Base-by-base conservation (phyloP, 2,113 vertebrate species). In the Seriola dumerili region DNA sequence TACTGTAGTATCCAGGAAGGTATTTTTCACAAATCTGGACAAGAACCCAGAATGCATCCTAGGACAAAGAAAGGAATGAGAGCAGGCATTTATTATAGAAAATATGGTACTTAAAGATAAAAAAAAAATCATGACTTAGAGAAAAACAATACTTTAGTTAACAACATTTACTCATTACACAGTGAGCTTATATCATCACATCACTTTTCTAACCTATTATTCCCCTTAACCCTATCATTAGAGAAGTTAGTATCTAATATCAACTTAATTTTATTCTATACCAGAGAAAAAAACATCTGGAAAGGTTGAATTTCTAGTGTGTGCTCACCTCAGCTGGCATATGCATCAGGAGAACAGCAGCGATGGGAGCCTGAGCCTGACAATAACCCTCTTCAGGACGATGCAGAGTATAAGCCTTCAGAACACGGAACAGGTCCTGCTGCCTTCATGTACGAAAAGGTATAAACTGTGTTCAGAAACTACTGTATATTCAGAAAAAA, bases 321-420 rank as follows among this genome's bases (percentile, higher is more conserved):
- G 55, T 61, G 23, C 54, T 72, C 87, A 99, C 98, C 97, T 99
- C 98, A 0, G 97, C 98, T 0, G 98, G 98, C 98, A 99, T 99
- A 82, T 99, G 98, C 98, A 99, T 99, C 81, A 99, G 95, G 79
- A 99, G 96, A n/a, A 99, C 97, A 0, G 98, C 98, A 0, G 98
- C 98, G 0, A 99, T 94, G 23, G 98, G 98, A 0, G 98, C 98
- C 95, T 99, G 98, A 76, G 98, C 98, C 93, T 99, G 98, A 94
- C 98, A 99, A 91, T 99, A 99, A 8, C 98, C 98, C 90, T 99
- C 98, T 66, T 99, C 98, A 0, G 98, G 98, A 8, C 97, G 96
- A 89, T 98, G 94, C 32, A 99, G 93, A 0, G 97, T 98, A 84
- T 99, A 99, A 0, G 98, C 98, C 94, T 99, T 99, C 91, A 99